Percentiles rank a stretch among this genome's conserved stretches.
phyloP scores from a whole-genome alignment of 1,140 invertebrate species.

The Drosophila hydei region DNA sequence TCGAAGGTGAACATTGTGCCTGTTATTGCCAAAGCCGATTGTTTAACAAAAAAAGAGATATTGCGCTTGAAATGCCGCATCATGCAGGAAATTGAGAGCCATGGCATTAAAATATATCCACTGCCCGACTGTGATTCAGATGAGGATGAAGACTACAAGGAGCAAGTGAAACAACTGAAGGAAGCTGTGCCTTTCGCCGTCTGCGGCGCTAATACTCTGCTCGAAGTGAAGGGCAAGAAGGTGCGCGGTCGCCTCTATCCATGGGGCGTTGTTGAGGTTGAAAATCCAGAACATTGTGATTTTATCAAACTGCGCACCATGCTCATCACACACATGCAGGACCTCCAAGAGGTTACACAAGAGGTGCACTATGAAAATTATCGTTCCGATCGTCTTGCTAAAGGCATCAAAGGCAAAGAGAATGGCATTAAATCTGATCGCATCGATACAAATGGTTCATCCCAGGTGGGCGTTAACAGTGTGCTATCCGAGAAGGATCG shows the following conservation, averaged over 20 bases:
- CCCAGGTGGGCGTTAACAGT: slow-evolving; percentile 64
- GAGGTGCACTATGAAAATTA: slow-evolving; percentile 99
- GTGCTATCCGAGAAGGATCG: slow-evolving; percentile 90
- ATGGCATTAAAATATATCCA: slow-evolving; percentile 96
- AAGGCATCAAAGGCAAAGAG: slow-evolving; percentile 87
- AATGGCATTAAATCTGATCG: slow-evolving; percentile 74
- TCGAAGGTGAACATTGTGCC: slow-evolving; percentile 99
- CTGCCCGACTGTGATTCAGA: slow-evolving; percentile 98
- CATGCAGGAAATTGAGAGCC: slow-evolving; percentile 92
- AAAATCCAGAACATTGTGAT: slow-evolving; percentile 99
- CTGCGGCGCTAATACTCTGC: slow-evolving; percentile 96
- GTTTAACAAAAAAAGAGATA: slow-evolving; percentile 97
- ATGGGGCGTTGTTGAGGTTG: slow-evolving; percentile 99
- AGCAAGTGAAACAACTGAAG: slow-evolving; percentile 96
- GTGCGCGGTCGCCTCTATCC: slow-evolving; percentile 97
- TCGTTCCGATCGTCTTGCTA: slow-evolving; percentile 92
- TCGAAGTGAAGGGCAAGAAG: slow-evolving; percentile 95
- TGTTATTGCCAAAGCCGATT: slow-evolving; percentile 99
- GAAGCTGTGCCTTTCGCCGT: slow-evolving; percentile 99
- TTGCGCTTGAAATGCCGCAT: slow-evolving; percentile 94
- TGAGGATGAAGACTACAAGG: slow-evolving; percentile 97
- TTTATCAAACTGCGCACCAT: slow-evolving; percentile 99
- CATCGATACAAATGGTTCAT: slow-evolving; percentile 56
- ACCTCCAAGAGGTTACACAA: slow-evolving; percentile 97
- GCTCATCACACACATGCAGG: slow-evolving; percentile 98